phyloP scores from a whole-genome alignment of 2,113 vertebrate species.

The Actenoides lindsayi region DNA sequence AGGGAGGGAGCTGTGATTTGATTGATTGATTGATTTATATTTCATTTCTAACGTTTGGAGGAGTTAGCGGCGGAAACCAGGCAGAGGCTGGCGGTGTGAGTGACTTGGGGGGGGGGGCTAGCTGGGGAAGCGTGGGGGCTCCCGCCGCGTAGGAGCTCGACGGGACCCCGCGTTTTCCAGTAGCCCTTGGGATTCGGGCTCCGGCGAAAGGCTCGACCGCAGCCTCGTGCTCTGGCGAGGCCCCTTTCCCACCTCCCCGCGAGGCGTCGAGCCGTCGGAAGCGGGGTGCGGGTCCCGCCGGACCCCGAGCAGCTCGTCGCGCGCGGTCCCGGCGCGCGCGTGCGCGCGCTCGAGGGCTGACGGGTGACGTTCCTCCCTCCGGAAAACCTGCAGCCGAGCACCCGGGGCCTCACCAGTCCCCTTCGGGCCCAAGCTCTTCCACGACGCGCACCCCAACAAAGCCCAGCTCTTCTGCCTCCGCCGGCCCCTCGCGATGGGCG shows the following conservation, averaged over 20 bases:
- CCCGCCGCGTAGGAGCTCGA: not conserved
- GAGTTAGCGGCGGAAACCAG: not conserved
- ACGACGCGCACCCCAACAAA: accelerated
- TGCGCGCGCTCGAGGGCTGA: not conserved
- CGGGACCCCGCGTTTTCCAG: not conserved
- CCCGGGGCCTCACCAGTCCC: accelerated
- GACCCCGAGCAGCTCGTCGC: accelerated
- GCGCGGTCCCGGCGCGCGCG: not conserved
- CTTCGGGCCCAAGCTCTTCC: no score
- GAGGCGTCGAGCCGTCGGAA: not conserved
- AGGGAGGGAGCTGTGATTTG: not conserved
- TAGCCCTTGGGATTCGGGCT: accelerated
- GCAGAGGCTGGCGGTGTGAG: not conserved
- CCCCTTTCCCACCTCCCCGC: not conserved
- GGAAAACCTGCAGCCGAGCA: not conserved
- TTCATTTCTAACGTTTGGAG: not conserved
- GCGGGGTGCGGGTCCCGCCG: not conserved
- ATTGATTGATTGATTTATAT: no score
- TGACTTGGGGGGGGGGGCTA: not conserved
- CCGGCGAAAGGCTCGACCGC: accelerated
- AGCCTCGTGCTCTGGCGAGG: not conserved
- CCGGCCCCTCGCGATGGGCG: accelerated
- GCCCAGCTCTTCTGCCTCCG: not conserved
- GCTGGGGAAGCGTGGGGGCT: not conserved
- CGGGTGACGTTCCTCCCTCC: accelerated